Base-by-base conservation (phyloP, 2,113 vertebrate genomes). In the Gymnorhina tibicen region DNA sequence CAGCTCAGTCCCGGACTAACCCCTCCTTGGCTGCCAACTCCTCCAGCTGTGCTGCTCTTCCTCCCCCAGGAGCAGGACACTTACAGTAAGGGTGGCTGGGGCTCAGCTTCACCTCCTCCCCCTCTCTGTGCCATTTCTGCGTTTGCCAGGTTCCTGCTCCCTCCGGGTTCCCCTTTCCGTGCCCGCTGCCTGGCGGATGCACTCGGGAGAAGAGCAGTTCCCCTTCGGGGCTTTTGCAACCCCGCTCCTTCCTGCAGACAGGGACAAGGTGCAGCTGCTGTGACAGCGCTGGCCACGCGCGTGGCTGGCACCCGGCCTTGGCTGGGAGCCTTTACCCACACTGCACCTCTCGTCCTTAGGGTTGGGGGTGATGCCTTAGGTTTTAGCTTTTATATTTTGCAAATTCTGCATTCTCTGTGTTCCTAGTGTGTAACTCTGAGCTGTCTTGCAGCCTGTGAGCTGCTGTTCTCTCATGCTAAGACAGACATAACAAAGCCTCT, bases 161-260 rank as follows among this genome's bases (percentile, higher is more conserved):
- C 12, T 30, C 28, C 87, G 23, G 41, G 84, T 96, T 97, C 94
- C 94, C 58, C 75, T 96, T 97, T 96, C 85, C 1, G 2, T 83
- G 87, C 82, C 3, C 4, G 1, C 27, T 47, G 87, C 66, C 74
- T 11, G 50, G 60, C 1, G 0, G 89, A 78, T 22, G 64, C 21
- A 2, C 35, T 64, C 0, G 1, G 81, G 85, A 91, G 56, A 69
- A 17, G 67, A 83, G 58, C 85, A 59, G 78, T 94, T 94, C 87
- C 89, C 72, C 67, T 90, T 63, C 2, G 2, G 85, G 76, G 77
- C 24, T 96, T 96, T 96, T 94, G 87, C 91, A 95, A 50, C 26
- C 16, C 58, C 26, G 60, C 52, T 78, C 46, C 58, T 83, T 60
- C 53, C 58, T 66, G 74, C 53, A 37, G 32, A 3, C 66, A 53